These are phyloP conservation scores for Eurystomus gularis DNA, from an alignment of 2,113 vertebrate genomes.

Conservation along the genomic window DNA sequence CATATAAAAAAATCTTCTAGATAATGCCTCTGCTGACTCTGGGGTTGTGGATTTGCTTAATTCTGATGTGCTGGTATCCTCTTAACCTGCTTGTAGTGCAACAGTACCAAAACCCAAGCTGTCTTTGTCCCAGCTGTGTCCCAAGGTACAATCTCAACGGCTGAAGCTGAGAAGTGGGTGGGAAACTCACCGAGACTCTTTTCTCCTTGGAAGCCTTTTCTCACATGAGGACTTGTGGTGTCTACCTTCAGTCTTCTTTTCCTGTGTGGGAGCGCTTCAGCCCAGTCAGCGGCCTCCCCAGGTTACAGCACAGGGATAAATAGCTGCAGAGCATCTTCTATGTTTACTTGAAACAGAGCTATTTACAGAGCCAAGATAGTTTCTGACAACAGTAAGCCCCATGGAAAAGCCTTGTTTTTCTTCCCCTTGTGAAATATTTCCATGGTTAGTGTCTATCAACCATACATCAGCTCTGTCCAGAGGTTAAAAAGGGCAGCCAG, in stretches of 20 bases:
- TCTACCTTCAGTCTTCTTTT: neutral
- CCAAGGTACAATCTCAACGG: neutral
- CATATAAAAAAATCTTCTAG: neutral
- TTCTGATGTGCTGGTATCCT: neutral
- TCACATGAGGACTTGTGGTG: neutral
- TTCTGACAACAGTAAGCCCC: conserved; percentile 1
- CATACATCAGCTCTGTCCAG: neutral
- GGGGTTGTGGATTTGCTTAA: neutral
- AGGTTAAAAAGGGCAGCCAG: neutral
- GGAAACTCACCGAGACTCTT: neutral
- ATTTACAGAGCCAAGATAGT: neutral
- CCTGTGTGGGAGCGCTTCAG: neutral
- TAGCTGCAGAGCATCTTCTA: neutral
- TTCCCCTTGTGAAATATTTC: neutral
- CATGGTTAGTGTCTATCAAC: neutral
- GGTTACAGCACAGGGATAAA: neutral
- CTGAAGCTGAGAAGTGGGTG: neutral
- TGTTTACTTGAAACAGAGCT: neutral
- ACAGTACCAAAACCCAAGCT: neutral
- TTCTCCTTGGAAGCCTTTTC: neutral
- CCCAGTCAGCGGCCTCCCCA: neutral
- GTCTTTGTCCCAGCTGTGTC: neutral
- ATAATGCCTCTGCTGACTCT: neutral
- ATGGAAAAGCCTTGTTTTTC: conserved; percentile 17
- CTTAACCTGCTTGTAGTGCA: neutral